Evolutionary conservation across 2,113 vertebrate genomes (phyloP), one percentile per base, ranked within the genome.

Genomic region (Cheilinus undulatus): DNA sequence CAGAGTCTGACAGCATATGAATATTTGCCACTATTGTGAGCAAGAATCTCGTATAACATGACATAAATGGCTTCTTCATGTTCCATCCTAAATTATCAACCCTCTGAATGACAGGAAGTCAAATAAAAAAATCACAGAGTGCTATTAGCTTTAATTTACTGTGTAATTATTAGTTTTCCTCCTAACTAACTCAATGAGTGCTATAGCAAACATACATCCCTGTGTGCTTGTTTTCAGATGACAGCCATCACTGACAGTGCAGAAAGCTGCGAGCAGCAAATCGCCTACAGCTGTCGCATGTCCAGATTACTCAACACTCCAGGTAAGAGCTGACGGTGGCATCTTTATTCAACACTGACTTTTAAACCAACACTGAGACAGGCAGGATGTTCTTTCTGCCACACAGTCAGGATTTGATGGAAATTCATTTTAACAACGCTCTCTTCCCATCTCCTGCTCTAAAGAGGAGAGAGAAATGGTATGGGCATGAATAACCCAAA

Each of bases 261-360:
- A 2, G 97, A 99, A 43, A 93, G 96, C 88, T 99, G 98, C 0
- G 96, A 99, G 82, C 98, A 99, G 92, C 94, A 94, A 0, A 89
- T 99, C 82, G 91, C 95, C 83, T 99, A 99, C 52, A 92, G 92
- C 78, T 99, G 98, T 91, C 96, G 93, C 84, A 95, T 95, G 94
- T 99, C 98, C 43, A 91, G 97, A 42, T 77, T 99, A 78, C 92
- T 99, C 88, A 99, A 99, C 86, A 98, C 97, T 23, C 98, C 98
- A 96, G 98, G 98, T 99, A 97, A 85, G 90, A 52, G 67, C 78
- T 70, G 62, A 65, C 23, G 32, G 11, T 52, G 67, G 52, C 68
- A 63, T 75, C 71, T 77, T 82, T 52, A 73, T 85, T 82, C 78
- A 52, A 38, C 27, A 14, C 28, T 51, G 49, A 69, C 69, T 78